phyloP scores from a whole-genome alignment of 2,797 vertebrate species.

The Antennarius maculatus region DNA sequence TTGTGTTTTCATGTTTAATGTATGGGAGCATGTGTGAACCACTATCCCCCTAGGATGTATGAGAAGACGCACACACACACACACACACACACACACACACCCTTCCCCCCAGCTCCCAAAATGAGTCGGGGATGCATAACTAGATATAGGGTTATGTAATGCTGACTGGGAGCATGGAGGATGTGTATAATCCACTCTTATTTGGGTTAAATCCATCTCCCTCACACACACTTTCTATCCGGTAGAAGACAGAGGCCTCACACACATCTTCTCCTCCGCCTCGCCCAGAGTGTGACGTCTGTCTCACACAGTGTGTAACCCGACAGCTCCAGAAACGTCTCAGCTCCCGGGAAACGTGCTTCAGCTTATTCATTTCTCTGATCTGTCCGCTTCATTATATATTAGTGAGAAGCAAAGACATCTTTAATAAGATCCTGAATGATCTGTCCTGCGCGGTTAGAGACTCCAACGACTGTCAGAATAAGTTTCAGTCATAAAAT shows the following conservation, averaged over 20 bases:
- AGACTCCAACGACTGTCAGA: too few relatives aligned
- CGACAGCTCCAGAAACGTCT: slow-evolving; percentile 42
- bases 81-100: slow-evolving; percentile 7
- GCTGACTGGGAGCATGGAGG: slow-evolving; percentile 69
- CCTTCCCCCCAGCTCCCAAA: slow-evolving; percentile 48
- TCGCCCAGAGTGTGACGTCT: slow-evolving; percentile 32
- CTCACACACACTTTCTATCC: slow-evolving; percentile 42
- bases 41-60: slow-evolving; percentile 52
- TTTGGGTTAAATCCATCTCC: slow-evolving; percentile 79
- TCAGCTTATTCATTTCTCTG: slow-evolving; percentile 9
- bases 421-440: slow-evolving; percentile 20
- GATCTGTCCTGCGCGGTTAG: slow-evolving; percentile 20
- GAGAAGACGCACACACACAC: slow-evolving; percentile 19
- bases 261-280: slow-evolving; percentile 48
- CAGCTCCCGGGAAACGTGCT: slow-evolving; percentile 36
- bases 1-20: slow-evolving; percentile 16
- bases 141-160: slow-evolving; percentile 83
- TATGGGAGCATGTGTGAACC: slow-evolving; percentile 35
- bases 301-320: slow-evolving; percentile 49
- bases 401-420: slow-evolving; percentile 31
- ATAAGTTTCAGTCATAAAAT: too few relatives aligned
- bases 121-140: slow-evolving; percentile 76
- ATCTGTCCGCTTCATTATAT: slow-evolving; percentile 39
- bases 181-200: slow-evolving; percentile 79
- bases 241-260: slow-evolving; percentile 54